Evolutionary conservation across 1,140 invertebrate genomes (phyloP).

Genomic region (Steinernema feltiae): DNA sequence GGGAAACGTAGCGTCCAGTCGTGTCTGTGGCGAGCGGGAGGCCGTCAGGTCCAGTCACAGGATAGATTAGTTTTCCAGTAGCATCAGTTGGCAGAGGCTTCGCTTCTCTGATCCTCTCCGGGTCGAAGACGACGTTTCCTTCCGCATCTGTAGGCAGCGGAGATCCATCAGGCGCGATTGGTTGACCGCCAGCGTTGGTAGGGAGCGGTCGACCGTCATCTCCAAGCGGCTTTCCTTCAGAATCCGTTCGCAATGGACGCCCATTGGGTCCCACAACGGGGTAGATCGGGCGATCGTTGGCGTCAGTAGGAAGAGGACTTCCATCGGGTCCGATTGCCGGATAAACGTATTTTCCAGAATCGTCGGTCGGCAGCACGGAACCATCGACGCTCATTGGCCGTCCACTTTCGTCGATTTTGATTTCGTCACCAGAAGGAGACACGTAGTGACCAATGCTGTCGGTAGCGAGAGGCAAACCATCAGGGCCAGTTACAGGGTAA

Average conservation of each 20-base stretch:
- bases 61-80: slow-evolving; percentile 14
- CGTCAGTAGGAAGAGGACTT: slow-evolving; percentile 36
- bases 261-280: slow-evolving; percentile 20
- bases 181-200: slow-evolving; percentile 15
- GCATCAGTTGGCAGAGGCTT: slow-evolving; percentile 39
- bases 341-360: slow-evolving; percentile 13
- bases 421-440: not conserved
- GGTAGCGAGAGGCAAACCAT: slow-evolving; percentile 20
- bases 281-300: slow-evolving; percentile 8
- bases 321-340: slow-evolving; percentile 18
- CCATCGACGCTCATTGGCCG: slow-evolving; percentile 27
- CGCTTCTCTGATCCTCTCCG: slow-evolving; percentile 20
- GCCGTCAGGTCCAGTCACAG: not conserved
- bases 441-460: slow-evolving; percentile 16
- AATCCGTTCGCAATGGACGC: slow-evolving; percentile 18
- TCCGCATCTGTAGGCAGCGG: slow-evolving; percentile 24
- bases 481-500: slow-evolving; percentile 12
- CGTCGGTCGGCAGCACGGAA: slow-evolving; percentile 15
- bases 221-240: slow-evolving; percentile 4
- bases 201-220: slow-evolving; percentile 20
- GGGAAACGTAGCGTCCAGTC: no score
- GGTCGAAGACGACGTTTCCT: slow-evolving; percentile 19
- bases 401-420: slow-evolving; percentile 22
- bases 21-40: slow-evolving; percentile 18
- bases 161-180: slow-evolving; percentile 25